These are phyloP conservation scores for Neria commutata DNA, from an alignment of 2,888 invertebrate genomes.

Conservation along the genomic window DNA sequence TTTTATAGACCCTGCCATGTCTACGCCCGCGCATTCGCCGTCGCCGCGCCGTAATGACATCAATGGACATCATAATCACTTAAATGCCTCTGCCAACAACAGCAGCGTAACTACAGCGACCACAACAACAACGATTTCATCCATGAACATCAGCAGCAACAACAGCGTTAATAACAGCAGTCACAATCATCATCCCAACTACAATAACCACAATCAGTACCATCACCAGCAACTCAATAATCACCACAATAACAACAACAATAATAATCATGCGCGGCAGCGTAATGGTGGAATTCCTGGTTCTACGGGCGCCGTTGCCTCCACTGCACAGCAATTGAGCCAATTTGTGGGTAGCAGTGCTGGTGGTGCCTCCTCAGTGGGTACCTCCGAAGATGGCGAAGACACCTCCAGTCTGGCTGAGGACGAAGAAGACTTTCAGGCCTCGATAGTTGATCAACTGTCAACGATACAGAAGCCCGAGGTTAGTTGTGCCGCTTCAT, in stretches of 20 bases:
- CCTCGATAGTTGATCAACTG: conserved; percentile 73
- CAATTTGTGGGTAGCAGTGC: conserved; percentile 50
- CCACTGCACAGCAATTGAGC: conserved; percentile 20
- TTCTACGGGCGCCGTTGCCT: conserved; percentile 4
- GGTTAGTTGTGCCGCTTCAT: conserved; percentile 61
- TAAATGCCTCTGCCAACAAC: conserved; percentile 36
- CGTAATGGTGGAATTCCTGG: conserved; percentile 36
- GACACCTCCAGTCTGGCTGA: conserved; percentile 77
- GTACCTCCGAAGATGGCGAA: conserved; percentile 82
- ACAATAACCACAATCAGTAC: conserved; percentile 12
- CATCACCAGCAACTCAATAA: conserved; percentile 25
- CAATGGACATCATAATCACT: conserved; percentile 61
- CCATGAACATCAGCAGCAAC: conserved; percentile 19
- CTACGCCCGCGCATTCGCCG: conserved; percentile 68
- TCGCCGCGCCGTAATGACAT: conserved; percentile 74
- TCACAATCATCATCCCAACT: conserved; percentile 1
- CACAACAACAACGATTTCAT: conserved; percentile 28
- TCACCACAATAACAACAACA: conserved; percentile 37
- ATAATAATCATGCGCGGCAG: conserved; percentile 36
- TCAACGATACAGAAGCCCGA: conserved; percentile 77
- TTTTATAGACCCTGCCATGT: conserved; percentile 55
- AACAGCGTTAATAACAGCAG: conserved; percentile 6
- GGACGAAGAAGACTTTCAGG: conserved; percentile 75
- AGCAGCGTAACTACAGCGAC: conserved; percentile 55
- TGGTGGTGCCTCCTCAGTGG: conserved; percentile 64